Percentiles rank a stretch among this genome's conserved stretches.
Conservation (phyloP, 2,888 invertebrate species). For the Tachina lurida region DNA sequence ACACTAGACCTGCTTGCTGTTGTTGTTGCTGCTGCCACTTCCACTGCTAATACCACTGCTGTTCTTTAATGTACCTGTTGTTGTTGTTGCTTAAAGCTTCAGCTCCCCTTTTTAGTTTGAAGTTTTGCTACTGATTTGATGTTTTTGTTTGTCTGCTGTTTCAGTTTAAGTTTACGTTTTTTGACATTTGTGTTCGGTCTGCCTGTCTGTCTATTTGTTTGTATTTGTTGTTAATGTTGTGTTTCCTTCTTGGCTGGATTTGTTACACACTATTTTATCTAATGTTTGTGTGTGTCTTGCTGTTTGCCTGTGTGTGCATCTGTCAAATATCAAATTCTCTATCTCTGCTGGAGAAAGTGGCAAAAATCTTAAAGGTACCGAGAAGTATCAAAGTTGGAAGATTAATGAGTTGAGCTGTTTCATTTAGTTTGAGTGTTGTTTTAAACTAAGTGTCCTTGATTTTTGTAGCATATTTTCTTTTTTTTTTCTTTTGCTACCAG, state of each 20-base stretch:
- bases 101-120: neutral
- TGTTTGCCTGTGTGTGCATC: slow-evolving; percentile 27
- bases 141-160: slow-evolving; percentile 67
- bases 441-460: slow-evolving; percentile 62
- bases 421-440: slow-evolving; percentile 65
- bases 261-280: slow-evolving; percentile 28
- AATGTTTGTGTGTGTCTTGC: neutral
- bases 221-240: slow-evolving; percentile 5
- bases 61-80: neutral
- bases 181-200: slow-evolving; percentile 35
- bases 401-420: slow-evolving; percentile 67
- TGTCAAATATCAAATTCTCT: slow-evolving; percentile 51
- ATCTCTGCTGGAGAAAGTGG: slow-evolving; percentile 45
- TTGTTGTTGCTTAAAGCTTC: slow-evolving; percentile 21
- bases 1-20: slow-evolving; percentile 22
- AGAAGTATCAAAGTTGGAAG: slow-evolving; percentile 62
- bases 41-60: slow-evolving; percentile 28
- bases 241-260: neutral
- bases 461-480: slow-evolving; percentile 29
- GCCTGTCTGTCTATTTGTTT: slow-evolving; percentile 2
- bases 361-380: slow-evolving; percentile 54
- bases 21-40: neutral
- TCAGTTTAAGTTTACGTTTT: slow-evolving; percentile 37
- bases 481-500: neutral
- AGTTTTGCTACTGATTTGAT: slow-evolving; percentile 10